These are phyloP conservation scores for Urosaurus nigricauda DNA, from an alignment of 2,797 vertebrate species.

Conservation along the genomic window DNA sequence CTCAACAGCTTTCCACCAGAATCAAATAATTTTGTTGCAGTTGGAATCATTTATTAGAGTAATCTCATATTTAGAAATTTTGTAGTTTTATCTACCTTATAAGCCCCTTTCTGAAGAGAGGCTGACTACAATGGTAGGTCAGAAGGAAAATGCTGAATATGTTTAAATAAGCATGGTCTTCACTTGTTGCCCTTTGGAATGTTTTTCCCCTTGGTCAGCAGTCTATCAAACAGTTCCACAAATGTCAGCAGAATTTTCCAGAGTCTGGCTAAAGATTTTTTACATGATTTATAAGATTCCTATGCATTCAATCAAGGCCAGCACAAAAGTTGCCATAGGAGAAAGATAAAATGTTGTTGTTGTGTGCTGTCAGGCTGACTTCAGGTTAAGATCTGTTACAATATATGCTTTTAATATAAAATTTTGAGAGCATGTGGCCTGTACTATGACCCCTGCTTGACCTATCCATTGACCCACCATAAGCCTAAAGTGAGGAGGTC, in stretches of 20 bases:
- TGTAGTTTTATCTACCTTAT: not conserved
- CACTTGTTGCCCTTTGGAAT: conserved; percentile 27
- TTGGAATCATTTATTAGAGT: no score
- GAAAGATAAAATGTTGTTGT: not conserved
- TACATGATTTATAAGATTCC: not conserved
- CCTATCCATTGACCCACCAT: no score
- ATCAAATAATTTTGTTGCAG: not conserved
- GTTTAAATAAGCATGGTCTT: not conserved
- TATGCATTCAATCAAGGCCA: not conserved
- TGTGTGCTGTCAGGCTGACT: no score
- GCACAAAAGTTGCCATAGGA: not conserved
- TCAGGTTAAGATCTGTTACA: no score
- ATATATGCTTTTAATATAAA: no score
- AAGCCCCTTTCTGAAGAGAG: not conserved
- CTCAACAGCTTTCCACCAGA: not conserved
- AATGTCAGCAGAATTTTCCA: not conserved
- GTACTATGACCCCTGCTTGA: no score
- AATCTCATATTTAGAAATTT: not conserved
- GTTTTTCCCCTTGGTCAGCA: not conserved
- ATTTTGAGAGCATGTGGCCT: no score
- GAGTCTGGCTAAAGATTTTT: not conserved
- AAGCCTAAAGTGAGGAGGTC: no score
- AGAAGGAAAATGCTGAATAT: not conserved
- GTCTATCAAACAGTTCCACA: not conserved
- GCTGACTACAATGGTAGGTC: not conserved